A percentile compares a stretch with the other conserved stretches of the same genome.
Conservation (phyloP, 1,140 invertebrate species). For the Ostrea denselamellosa region DNA sequence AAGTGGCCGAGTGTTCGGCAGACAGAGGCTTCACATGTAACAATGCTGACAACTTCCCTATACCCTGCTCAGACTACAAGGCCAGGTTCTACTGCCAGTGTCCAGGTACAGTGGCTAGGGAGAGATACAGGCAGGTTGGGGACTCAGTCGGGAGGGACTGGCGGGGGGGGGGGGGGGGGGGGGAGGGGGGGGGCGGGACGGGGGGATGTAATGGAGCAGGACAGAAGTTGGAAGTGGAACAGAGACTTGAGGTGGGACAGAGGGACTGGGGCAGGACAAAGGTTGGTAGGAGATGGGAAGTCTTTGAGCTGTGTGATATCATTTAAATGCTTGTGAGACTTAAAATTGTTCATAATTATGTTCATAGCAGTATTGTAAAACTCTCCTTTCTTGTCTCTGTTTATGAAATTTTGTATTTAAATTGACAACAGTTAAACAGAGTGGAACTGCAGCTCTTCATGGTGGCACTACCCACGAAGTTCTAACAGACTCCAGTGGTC, state of each 20-base stretch:
- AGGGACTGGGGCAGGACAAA: too few relatives aligned
- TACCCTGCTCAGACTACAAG: conserved; percentile 76
- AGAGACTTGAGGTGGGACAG: too few relatives aligned
- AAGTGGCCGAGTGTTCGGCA: conserved; percentile 56
- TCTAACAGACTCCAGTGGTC: not conserved
- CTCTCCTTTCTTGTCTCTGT: not conserved
- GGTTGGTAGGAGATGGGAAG: too few relatives aligned
- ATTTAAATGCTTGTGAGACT: too few relatives aligned
- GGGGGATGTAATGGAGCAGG: too few relatives aligned
- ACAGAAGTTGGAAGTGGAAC: too few relatives aligned
- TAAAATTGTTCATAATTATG: too few relatives aligned
- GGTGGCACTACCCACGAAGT: not conserved
- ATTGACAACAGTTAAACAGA: not conserved
- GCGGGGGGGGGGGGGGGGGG: too few relatives aligned
- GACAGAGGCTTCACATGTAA: conserved; percentile 59
- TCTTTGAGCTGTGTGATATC: too few relatives aligned
- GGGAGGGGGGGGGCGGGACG: too few relatives aligned
- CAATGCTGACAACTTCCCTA: conserved; percentile 58
- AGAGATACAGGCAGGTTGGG: too few relatives aligned
- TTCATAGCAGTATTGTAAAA: not conserved
- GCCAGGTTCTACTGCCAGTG: conserved; percentile 77
- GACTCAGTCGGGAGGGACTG: too few relatives aligned
- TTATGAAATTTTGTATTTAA: not conserved
- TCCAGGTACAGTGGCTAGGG: conserved; percentile 48
- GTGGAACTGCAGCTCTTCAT: not conserved